Evolutionary conservation across 2,888 invertebrate genomes (phyloP), one percentile per base, ranked within the genome.

Genomic region (Boloria selene): DNA sequence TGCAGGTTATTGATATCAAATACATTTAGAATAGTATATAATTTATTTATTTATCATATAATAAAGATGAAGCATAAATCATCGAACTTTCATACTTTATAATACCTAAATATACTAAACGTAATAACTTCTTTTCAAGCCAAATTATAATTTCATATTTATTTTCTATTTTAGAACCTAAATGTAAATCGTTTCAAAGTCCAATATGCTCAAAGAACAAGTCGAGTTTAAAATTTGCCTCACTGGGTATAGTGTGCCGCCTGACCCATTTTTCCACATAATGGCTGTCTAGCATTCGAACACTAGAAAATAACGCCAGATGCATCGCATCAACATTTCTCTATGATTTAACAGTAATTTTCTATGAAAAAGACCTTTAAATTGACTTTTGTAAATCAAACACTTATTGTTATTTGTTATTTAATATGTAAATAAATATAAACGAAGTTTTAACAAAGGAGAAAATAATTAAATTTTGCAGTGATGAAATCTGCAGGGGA

Each of bases 261-360:
- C 62, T 72, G 72, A 72, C 71, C 72, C 66, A 72, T 72, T 71
- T 72, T 68, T 66, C 69, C 58, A 59, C 64, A 72, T 69, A 71
- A 72, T 68, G 65, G 59, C 62, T 50, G 69, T 68, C 67, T 67
- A 66, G 63, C 62, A 65, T 53, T 65, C 56, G 61, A 65, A 63
- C 70, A 64, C 67, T 65, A 60, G 69, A 64, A 72, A 67, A 71
- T 70, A 68, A 60, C 49, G 60, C 51, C 62, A 52, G 56, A 65
- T 63, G 60, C 60, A 68, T 58, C 58, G 45, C 66, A 56, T 56
- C 66, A 58, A 31, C 45, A 45, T 66, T 63, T 61, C 51, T 52
- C 45, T 31, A 50, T 65, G 49, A 55, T 56, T 55, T 56, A 55
- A 13, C 53, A 14, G 17, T 56, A 59, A 47, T 47, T 59, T 59